Conservation (phyloP, 2,113 vertebrate genomes). For the Chroicocephalus ridibundus region DNA sequence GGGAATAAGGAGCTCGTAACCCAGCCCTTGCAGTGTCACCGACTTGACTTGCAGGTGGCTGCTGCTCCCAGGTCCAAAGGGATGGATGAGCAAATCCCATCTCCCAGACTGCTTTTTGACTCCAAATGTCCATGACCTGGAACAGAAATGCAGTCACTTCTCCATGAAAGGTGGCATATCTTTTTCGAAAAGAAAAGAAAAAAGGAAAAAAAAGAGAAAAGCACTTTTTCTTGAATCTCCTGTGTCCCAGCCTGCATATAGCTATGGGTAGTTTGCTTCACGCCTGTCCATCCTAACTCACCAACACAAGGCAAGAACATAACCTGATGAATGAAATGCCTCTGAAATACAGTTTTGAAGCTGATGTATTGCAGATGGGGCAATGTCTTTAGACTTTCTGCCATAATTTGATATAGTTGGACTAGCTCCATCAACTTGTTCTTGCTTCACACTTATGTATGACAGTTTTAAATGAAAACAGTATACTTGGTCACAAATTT, state of each 20-base stretch:
- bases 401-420: neutral
- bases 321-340: neutral
- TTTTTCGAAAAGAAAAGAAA: neutral
- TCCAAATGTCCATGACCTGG: neutral
- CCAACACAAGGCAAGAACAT: neutral
- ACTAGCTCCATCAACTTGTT: neutral
- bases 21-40: neutral
- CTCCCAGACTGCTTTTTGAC: neutral
- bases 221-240: neutral
- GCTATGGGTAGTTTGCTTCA: neutral
- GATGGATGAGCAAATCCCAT: neutral
- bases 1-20: neutral
- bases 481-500: neutral
- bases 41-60: neutral
- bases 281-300: neutral
- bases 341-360: neutral
- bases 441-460: fast-evolving
- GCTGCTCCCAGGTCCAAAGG: neutral
- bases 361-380: neutral
- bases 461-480: neutral
- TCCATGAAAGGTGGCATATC: neutral
- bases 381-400: neutral
- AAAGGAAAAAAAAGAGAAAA: neutral
- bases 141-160: neutral
- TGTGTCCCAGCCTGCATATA: neutral